Evolutionary conservation across 1,140 invertebrate genomes (phyloP).

Genomic region (Brachionus plicatilis): DNA sequence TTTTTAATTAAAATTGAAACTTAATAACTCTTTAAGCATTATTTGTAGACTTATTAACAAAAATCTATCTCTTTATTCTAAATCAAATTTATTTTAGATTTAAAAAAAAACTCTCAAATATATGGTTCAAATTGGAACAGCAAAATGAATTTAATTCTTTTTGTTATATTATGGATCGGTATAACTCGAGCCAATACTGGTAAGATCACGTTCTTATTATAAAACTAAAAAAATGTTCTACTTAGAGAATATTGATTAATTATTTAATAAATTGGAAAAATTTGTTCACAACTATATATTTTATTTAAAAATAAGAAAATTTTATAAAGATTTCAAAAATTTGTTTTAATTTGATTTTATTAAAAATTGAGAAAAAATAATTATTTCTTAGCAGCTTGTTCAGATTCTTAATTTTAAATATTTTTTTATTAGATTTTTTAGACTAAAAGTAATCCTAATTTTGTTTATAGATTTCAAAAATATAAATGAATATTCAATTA

Average conservation of each 20-base stretch:
- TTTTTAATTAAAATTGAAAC: background rate
- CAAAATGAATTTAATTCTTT: constrained; percentile 14
- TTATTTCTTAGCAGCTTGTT: too few relatives aligned
- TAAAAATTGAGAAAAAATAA: too few relatives aligned
- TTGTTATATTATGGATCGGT: background rate
- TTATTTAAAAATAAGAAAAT: too few relatives aligned
- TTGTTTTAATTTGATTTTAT: too few relatives aligned
- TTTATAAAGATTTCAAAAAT: too few relatives aligned
- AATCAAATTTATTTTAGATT: constrained; percentile 19
- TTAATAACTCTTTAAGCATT: background rate
- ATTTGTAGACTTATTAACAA: background rate
- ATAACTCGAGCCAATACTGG: background rate
- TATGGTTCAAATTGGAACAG: background rate
- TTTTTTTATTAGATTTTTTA: too few relatives aligned
- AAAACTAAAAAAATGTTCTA: background rate
- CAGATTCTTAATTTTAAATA: too few relatives aligned
- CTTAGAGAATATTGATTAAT: too few relatives aligned
- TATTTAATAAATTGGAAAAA: background rate
- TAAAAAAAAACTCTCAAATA: background rate
- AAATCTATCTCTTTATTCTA: background rate
- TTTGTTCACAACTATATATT: background rate
- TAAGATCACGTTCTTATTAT: background rate
- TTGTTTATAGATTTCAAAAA: too few relatives aligned
- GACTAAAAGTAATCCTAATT: too few relatives aligned
- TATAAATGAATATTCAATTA: too few relatives aligned